A percentile compares a stretch with the other conserved stretches of the same genome.
phyloP scores from a whole-genome alignment of 92 coral and sea anemone genomes.

The Epizoanthus illoricatus region DNA sequence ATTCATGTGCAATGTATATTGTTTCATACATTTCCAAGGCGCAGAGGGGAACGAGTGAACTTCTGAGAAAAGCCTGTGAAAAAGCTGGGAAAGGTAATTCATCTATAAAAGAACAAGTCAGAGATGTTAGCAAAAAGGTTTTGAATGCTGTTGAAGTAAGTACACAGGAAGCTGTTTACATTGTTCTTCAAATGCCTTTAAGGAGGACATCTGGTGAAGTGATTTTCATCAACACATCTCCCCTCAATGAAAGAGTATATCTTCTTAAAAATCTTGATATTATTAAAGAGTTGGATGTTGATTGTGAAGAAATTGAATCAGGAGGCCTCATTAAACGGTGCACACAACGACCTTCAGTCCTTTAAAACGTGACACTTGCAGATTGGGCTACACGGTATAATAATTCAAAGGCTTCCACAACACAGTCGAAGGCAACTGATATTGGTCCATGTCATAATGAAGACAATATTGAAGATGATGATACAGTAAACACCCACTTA shows the following conservation, averaged over 20 bases:
- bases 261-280: slow-evolving; percentile 59
- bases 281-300: slow-evolving; percentile 53
- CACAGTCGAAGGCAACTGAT: no score
- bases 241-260: slow-evolving; percentile 54
- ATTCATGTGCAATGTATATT: slow-evolving; percentile 59
- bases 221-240: slow-evolving; percentile 57
- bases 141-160: slow-evolving; percentile 54
- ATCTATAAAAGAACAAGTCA: slow-evolving; percentile 52
- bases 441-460: no score
- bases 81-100: slow-evolving; percentile 50
- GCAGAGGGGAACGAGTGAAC: slow-evolving; percentile 56
- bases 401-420: no score
- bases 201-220: slow-evolving; percentile 53
- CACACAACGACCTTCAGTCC: slow-evolving; percentile 26
- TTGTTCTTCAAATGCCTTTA: slow-evolving; percentile 56
- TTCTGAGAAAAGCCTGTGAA: slow-evolving; percentile 46
- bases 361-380: slow-evolving; percentile 43
- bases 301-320: slow-evolving; percentile 42
- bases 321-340: slow-evolving; percentile 40
- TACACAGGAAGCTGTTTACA: slow-evolving; percentile 63
- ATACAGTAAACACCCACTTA: no score
- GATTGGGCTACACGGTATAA: slow-evolving; percentile 68
- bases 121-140: slow-evolving; percentile 57
- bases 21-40: slow-evolving; percentile 52
- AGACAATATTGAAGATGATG: no score